These are phyloP conservation scores for Apostichopus leukothele DNA, from an alignment of 53 echinoderm and acorn worm species.

Conservation along the genomic window DNA sequence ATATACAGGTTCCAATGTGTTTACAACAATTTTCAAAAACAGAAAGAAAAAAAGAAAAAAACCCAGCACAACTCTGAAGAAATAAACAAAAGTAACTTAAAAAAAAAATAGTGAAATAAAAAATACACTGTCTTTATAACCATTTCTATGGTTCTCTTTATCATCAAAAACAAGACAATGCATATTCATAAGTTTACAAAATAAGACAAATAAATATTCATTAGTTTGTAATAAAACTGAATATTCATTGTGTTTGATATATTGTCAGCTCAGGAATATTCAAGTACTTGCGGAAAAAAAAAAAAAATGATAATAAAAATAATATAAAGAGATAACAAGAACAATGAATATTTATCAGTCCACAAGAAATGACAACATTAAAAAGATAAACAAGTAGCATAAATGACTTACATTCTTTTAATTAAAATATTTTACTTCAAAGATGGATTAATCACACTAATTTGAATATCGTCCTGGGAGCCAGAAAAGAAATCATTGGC, in stretches of 20 bases:
- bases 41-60: background rate
- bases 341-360: background rate
- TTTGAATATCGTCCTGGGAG: background rate
- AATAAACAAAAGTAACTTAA: slow-evolving; percentile 7
- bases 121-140: background rate
- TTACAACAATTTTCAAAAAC: slow-evolving; percentile 26
- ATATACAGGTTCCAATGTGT: slow-evolving; percentile 27
- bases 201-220: background rate
- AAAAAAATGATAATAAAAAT: background rate
- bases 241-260: background rate
- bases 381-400: slow-evolving; percentile 12
- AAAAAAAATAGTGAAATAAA: background rate
- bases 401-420: background rate
- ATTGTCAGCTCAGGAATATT: background rate
- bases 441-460: background rate
- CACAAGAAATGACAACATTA: background rate
- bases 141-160: background rate
- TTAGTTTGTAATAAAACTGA: background rate
- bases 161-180: background rate
- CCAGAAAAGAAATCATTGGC: background rate
- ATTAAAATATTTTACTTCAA: background rate
- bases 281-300: background rate
- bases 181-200: background rate
- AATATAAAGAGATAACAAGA: background rate
- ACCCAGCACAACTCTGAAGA: slow-evolving; percentile 37